Evolutionary conservation across 1,140 invertebrate species (phyloP).

Genomic region (Drosophila sulfurigaster): DNA sequence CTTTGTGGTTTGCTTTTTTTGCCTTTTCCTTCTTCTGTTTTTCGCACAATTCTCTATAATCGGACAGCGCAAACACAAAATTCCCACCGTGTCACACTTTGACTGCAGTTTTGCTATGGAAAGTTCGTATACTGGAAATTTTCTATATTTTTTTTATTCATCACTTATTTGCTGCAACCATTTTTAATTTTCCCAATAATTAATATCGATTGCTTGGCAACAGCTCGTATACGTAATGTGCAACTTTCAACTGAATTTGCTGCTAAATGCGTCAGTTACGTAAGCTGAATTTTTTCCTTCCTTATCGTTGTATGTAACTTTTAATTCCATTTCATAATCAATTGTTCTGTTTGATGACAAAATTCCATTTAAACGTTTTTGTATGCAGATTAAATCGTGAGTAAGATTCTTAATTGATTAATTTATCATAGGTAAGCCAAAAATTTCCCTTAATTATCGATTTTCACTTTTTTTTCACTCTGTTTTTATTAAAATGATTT

Average conservation of each 20-base stretch:
- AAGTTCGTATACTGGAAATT: not conserved
- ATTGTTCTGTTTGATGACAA: not conserved
- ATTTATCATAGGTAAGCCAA: too few relatives aligned
- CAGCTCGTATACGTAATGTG: constrained; percentile 7
- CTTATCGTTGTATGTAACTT: not conserved
- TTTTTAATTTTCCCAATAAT: constrained; percentile 1
- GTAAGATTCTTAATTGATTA: too few relatives aligned
- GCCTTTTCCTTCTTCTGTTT: not conserved
- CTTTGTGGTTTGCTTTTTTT: constrained; percentile 6
- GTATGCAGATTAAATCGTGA: too few relatives aligned
- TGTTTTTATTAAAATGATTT: too few relatives aligned
- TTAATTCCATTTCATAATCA: not conserved
- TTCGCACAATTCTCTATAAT: constrained; percentile 13
- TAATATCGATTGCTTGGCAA: not conserved
- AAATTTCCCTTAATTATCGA: too few relatives aligned
- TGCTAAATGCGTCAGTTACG: not conserved
- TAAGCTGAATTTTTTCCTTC: too few relatives aligned
- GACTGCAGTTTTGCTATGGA: not conserved
- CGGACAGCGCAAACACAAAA: constrained; percentile 11
- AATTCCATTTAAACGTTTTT: too few relatives aligned
- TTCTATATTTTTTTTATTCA: not conserved
- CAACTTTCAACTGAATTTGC: not conserved
- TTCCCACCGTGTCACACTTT: constrained; percentile 6
- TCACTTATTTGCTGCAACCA: not conserved
- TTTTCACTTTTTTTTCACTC: too few relatives aligned